Evolutionary conservation across 2,797 vertebrate genomes (phyloP), one percentile per base, ranked within the genome.

Genomic region (Clarias pachynema): DNA sequence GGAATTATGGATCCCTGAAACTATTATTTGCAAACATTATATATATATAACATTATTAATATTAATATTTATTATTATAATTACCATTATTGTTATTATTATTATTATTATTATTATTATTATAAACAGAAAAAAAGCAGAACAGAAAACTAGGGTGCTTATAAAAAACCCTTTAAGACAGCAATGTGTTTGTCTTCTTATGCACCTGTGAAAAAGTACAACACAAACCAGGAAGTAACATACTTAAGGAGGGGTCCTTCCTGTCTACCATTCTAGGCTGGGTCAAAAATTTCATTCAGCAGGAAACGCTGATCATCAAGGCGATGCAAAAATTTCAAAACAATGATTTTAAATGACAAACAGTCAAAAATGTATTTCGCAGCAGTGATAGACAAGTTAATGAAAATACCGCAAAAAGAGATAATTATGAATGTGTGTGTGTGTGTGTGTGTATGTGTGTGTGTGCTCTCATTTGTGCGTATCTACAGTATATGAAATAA

Each of bases 191-290:
- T 79, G 65, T 62, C 59, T 49, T 85, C 65, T 78, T 82, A 59
- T 82, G 86, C 86, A 86, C 86, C 85, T 89, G 89, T 79, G 86
- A 85, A 65, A 62, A 18, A 75, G 74, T 85, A 80, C 62, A 83
- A 70, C 82, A 82, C 69, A 84, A 73, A 84, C 79, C 86, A 87
- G 86, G 87, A 89, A 89, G 88, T 85, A 83, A 89, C 85, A 89
- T 89, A 78, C 66, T 80, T 79, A 75, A 84, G 87, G 88, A 89
- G 85, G 86, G 84, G 89, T 73, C 68, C 78, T 86, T 89, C 89
- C 89, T 87, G 88, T 86, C 88, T 89, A 78, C 85, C 84, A 86
- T 90, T 86, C 82, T 88, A 70, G 74, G 82, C 66, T 53, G 63
- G 84, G 85, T 84, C 86, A 87, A 87, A 85, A 89, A 85, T 77